Evolutionary conservation across 2,797 vertebrate genomes (phyloP).

Genomic region (Florisuga fusca): DNA sequence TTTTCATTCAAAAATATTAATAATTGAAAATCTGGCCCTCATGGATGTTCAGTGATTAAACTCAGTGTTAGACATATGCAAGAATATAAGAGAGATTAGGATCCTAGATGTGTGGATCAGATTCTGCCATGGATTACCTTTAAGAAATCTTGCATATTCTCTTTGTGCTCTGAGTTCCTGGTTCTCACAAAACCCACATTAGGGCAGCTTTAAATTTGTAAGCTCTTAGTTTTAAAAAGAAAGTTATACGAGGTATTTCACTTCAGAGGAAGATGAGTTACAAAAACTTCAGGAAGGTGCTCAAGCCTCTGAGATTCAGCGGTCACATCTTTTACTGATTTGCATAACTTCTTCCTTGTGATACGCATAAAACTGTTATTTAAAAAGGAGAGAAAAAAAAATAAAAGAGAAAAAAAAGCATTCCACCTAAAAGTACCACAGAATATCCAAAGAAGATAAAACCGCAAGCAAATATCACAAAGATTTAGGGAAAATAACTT

Average conservation of each 20-base stretch:
- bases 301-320: constrained; percentile 36
- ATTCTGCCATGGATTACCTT: background rate
- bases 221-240: background rate
- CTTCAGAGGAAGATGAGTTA: background rate
- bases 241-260: constrained; percentile 15
- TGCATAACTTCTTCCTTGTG: background rate
- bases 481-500: background rate
- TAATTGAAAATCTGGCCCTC: background rate
- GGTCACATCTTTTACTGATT: background rate
- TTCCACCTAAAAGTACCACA: background rate
- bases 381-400: background rate
- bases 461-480: background rate
- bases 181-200: background rate
- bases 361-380: background rate
- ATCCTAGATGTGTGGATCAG: background rate
- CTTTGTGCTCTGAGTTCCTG: background rate
- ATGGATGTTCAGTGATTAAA: background rate
- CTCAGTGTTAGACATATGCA: background rate
- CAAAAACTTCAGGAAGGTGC: background rate
- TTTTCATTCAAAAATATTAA: background rate
- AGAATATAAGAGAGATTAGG: background rate
- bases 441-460: background rate
- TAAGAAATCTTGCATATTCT: background rate
- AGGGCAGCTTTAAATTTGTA: background rate
- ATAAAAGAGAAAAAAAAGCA: background rate